Base-by-base conservation (phyloP, 2,888 invertebrate species). In the Dysmachus trigonus region DNA sequence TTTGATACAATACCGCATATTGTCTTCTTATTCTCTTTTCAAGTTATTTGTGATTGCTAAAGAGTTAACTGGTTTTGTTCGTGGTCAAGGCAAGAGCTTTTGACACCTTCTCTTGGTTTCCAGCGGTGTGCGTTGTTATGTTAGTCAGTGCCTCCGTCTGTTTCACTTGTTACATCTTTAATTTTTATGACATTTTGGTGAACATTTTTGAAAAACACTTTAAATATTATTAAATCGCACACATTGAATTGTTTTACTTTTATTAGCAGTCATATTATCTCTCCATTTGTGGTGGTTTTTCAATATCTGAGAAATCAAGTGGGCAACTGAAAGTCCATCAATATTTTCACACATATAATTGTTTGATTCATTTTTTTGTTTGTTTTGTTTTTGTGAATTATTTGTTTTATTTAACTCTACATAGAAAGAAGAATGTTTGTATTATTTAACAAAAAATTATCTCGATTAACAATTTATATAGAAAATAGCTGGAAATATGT, bases 251-350 rank as follows among this genome's bases (percentile, higher is more conserved):
- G 73, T 73, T 73, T 85, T 81, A 38, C 72, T 85, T 86, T 85
- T 84, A 62, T 73, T 73, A 85, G 85, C 86, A 86, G 86, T 86
- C 86, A 86, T 86, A 73, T 85, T 85, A 86, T 86, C 86, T 86
- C 86, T 86, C 86, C 86, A 86, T 86, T 81, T 86, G 79, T 81
- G 79, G 72, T 86, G 83, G 79, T 79, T 79, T 79, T 51, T 79
- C 47, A 79, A 79, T 79, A 47, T 31, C 79, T 30, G 73, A 47
- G 27, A 79, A 79, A 79, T 35, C 73, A 73, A 15, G 22, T 62
- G 22, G 62, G 27, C 62, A 62, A 62, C 18, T 22, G 27, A 62
- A 22, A 62, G 62, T 62, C 27, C 62, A 62, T 62, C 62, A 62
- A 62, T 27, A 62, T 62, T 62, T 62, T 27, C 62, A 62, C 27